phyloP scores from a whole-genome alignment of 2,797 vertebrate genomes.

The Cuniculus paca region DNA sequence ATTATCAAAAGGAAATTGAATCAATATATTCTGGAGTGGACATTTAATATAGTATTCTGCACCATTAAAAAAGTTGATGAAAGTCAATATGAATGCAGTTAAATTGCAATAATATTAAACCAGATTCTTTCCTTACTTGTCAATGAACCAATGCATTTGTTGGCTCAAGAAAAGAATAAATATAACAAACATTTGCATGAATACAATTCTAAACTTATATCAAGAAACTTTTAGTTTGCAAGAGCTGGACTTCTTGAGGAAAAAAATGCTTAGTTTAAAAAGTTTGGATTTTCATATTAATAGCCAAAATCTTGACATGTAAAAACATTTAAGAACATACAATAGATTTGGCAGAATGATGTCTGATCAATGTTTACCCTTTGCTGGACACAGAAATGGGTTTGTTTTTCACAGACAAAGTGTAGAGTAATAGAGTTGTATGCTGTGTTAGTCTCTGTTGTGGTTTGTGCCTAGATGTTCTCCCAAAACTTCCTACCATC shows the following conservation, averaged over 20 bases:
- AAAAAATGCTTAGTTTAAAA: slow-evolving; percentile 22
- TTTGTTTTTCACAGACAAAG: background rate
- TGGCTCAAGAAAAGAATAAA: background rate
- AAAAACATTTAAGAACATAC: background rate
- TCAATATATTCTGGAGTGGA: background rate
- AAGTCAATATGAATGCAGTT: background rate
- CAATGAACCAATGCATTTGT: background rate
- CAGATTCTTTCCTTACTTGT: background rate
- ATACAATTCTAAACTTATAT: slow-evolving; percentile 34
- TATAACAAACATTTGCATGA: background rate
- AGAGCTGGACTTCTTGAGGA: background rate
- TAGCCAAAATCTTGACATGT: background rate
- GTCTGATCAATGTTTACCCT: background rate
- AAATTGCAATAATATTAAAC: background rate
- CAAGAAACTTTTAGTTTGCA: background rate
- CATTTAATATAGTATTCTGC: background rate
- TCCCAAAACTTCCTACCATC: background rate
- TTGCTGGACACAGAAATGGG: background rate
- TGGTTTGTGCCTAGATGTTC: background rate
- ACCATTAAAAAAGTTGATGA: background rate
- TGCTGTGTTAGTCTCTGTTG: background rate
- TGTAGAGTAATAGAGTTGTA: background rate
- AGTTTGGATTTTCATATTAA: background rate
- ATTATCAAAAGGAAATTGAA: slow-evolving; percentile 31
- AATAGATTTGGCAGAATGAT: background rate